Conservation (phyloP, 2,888 invertebrate species). For the Apamea anceps region DNA sequence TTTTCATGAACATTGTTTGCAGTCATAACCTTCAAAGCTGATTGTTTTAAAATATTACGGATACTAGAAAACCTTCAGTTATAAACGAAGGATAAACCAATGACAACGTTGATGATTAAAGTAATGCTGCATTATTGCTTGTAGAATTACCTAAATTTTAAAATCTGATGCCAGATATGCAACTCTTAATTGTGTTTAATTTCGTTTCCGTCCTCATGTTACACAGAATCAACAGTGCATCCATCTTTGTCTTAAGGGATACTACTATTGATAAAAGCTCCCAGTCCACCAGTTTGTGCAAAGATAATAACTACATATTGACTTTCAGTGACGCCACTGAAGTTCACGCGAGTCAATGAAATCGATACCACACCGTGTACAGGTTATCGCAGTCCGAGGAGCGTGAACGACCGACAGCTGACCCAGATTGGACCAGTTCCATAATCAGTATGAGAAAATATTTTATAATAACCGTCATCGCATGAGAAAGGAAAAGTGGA, state of each 20-base stretch:
- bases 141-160: neutral
- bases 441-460: conserved; percentile 57
- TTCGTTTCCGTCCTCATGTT: neutral
- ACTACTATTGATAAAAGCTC: conserved; percentile 7
- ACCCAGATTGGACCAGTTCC: conserved; percentile 68
- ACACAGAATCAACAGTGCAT: neutral
- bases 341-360: conserved; percentile 66
- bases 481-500: conserved; percentile 46
- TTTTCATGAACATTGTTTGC: conserved; percentile 23
- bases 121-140: neutral
- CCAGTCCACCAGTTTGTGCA: conserved; percentile 30
- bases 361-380: conserved; percentile 69
- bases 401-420: conserved; percentile 71
- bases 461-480: conserved; percentile 45
- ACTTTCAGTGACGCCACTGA: conserved; percentile 55
- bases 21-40: conserved; percentile 17
- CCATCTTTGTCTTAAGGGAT: neutral
- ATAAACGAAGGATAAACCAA: neutral
- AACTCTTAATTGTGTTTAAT: neutral
- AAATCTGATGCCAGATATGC: neutral
- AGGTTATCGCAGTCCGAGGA: conserved; percentile 65
- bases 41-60: conserved; percentile 6
- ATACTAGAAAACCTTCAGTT: neutral
- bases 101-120: neutral
- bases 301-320: conserved; percentile 43